These are phyloP conservation scores for Melieria omissa DNA, from an alignment of 2,888 invertebrate species.

Conservation along the genomic window DNA sequence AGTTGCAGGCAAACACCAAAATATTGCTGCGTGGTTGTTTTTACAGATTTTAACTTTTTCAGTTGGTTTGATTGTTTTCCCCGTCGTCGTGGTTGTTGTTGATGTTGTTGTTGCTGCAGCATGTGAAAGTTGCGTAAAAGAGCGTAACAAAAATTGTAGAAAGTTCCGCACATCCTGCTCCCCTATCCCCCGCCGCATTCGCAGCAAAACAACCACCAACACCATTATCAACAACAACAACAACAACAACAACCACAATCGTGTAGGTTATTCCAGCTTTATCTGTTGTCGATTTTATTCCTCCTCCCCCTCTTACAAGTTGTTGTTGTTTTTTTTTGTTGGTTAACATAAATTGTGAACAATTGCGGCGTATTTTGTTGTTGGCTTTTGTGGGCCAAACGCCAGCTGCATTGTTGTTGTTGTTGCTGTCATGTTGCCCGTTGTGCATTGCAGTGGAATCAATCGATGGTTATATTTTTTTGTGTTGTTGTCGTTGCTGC, in stretches of 20 bases:
- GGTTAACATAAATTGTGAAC: slow-evolving; percentile 20
- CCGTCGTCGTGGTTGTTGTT: background rate
- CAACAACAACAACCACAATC: background rate
- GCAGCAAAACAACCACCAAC: background rate
- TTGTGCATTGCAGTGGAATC: slow-evolving; percentile 24
- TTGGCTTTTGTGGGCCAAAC: slow-evolving; percentile 15
- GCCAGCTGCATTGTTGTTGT: slow-evolving; percentile 12
- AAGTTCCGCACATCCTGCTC: background rate
- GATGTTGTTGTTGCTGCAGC: slow-evolving; percentile 20
- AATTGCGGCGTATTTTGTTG: slow-evolving; percentile 15
- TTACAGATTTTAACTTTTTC: background rate
- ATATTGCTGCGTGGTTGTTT: no score
- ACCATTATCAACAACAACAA: background rate
- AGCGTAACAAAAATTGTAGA: slow-evolving; percentile 38
- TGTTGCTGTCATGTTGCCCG: slow-evolving; percentile 27
- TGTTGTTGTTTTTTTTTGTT: background rate
- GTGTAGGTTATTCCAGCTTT: background rate
- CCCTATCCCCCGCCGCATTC: background rate
- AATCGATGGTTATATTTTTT: slow-evolving; percentile 15
- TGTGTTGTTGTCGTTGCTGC: slow-evolving; percentile 12
- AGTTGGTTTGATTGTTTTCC: background rate
- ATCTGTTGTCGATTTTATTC: background rate
- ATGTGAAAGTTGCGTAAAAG: slow-evolving; percentile 47
- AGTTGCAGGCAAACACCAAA: no score
- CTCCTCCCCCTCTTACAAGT: background rate